Conservation (phyloP, 2,113 vertebrate species). For the Thunnus thynnus region DNA sequence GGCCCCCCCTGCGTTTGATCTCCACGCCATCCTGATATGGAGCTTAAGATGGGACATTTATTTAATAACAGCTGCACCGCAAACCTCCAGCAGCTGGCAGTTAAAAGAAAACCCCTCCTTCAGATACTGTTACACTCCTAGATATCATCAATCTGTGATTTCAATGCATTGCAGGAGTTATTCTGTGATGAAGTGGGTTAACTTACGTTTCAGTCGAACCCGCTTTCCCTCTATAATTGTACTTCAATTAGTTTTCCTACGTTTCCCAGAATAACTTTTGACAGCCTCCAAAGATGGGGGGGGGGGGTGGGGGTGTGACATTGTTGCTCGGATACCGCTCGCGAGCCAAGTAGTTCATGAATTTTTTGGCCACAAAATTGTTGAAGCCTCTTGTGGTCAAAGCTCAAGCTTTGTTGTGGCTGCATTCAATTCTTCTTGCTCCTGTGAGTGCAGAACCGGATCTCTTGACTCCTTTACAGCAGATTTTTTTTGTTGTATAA, state of each 20-base stretch:
- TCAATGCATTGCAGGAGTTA: constrained; percentile 62
- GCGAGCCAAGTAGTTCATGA: constrained; percentile 2
- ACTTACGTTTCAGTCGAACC: constrained; percentile 19
- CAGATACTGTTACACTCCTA: constrained; percentile 61
- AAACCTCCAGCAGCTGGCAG: constrained; percentile 75
- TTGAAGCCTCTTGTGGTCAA: constrained; percentile 3
- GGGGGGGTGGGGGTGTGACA: constrained; percentile 9
- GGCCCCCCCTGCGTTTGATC: constrained; percentile 65
- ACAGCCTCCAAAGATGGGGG: neutral
- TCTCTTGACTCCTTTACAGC: neutral
- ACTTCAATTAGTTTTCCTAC: neutral
- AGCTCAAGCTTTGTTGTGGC: constrained; percentile 48
- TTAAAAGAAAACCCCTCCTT: constrained; percentile 67
- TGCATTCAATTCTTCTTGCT: constrained; percentile 4
- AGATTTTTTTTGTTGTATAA: neutral
- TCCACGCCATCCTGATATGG: constrained; percentile 50
- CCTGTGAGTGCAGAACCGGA: constrained; percentile 1
- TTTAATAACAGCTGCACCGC: constrained; percentile 76
- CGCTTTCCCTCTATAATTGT: constrained; percentile 25
- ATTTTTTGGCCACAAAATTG: constrained; percentile 8
- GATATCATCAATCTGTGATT: constrained; percentile 70
- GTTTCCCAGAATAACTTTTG: constrained; percentile 32
- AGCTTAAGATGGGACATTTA: constrained; percentile 71
- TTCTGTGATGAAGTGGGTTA: constrained; percentile 47
- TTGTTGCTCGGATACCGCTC: constrained; percentile 1